Conservation (phyloP, 2,797 vertebrate genomes). For the Amblyopsis hoosieri region DNA sequence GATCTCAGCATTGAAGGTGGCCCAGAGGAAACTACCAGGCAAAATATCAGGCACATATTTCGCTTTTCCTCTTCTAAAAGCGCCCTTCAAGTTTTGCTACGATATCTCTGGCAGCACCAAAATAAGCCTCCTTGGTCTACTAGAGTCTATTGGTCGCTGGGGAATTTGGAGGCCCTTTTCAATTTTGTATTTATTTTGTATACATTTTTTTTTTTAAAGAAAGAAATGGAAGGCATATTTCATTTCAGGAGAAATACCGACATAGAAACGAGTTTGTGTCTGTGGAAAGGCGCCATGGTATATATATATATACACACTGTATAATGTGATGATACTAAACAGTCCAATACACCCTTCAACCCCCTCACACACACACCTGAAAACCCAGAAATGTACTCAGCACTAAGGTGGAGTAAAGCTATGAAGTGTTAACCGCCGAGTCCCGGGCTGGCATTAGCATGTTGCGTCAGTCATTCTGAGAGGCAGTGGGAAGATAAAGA, state of each 20-base stretch:
- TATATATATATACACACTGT: background rate
- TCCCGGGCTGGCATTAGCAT: conserved; percentile 33
- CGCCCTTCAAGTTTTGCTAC: conserved; percentile 71
- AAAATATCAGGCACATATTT: conserved; percentile 67
- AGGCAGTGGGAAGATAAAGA: conserved; percentile 74
- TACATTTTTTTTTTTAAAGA: conserved; percentile 4
- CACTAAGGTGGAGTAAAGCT: conserved; percentile 64
- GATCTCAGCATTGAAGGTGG: conserved; percentile 33
- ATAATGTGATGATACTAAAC: conserved; percentile 69
- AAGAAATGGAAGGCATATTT: conserved; percentile 69
- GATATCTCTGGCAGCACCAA: conserved; percentile 68
- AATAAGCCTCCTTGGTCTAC: conserved; percentile 50
- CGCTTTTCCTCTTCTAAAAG: conserved; percentile 35
- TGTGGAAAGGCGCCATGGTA: conserved; percentile 80
- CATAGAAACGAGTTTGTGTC: conserved; percentile 77
- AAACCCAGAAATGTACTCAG: conserved; percentile 55
- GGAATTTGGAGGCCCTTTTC: no score
- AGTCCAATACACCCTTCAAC: conserved; percentile 45
- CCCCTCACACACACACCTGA: conserved; percentile 25
- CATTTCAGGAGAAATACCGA: conserved; percentile 69
- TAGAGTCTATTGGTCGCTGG: conserved; percentile 41
- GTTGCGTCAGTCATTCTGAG: conserved; percentile 39
- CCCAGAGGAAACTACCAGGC: conserved; percentile 38
- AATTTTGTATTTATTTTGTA: conserved; percentile 23
- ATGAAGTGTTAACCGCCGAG: conserved; percentile 58